phyloP scores from a whole-genome alignment of 2,113 vertebrate genomes.

The Corvus cornix region DNA sequence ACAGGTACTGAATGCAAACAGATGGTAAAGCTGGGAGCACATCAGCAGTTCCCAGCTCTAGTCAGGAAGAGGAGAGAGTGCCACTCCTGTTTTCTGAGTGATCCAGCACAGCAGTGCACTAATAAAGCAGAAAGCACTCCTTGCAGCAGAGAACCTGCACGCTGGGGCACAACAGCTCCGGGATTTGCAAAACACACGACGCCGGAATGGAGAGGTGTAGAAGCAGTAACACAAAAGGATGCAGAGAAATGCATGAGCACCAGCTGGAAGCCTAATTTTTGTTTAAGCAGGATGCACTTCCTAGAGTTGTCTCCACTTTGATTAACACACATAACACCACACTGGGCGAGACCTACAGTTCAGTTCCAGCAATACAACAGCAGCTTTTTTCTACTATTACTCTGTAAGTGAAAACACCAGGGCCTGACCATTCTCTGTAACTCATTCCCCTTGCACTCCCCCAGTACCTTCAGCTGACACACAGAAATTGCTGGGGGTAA shows the following conservation, averaged over 20 bases:
- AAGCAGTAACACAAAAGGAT: background rate
- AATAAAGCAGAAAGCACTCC: background rate
- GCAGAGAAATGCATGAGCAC: background rate
- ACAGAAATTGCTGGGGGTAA: background rate
- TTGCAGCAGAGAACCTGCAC: background rate
- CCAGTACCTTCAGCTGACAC: background rate
- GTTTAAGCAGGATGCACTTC: background rate
- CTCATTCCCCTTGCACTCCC: background rate
- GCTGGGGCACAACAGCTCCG: background rate
- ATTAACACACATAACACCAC: background rate
- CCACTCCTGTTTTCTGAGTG: background rate
- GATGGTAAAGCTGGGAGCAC: background rate
- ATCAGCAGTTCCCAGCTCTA: background rate
- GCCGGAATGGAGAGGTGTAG: background rate
- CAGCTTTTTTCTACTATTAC: background rate
- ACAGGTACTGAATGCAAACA: background rate
- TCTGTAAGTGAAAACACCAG: background rate
- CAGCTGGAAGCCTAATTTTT: background rate
- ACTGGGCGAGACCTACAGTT: fast-evolving
- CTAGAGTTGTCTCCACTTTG: background rate
- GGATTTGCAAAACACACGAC: background rate
- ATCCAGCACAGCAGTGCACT: fast-evolving
- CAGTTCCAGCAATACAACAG: background rate
- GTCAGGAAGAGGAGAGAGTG: background rate
- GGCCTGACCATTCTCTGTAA: background rate